A percentile compares a stretch with the other conserved stretches of the same genome.
Conservation (phyloP, 2,888 invertebrate genomes). For the Geotrupes spiniger region DNA sequence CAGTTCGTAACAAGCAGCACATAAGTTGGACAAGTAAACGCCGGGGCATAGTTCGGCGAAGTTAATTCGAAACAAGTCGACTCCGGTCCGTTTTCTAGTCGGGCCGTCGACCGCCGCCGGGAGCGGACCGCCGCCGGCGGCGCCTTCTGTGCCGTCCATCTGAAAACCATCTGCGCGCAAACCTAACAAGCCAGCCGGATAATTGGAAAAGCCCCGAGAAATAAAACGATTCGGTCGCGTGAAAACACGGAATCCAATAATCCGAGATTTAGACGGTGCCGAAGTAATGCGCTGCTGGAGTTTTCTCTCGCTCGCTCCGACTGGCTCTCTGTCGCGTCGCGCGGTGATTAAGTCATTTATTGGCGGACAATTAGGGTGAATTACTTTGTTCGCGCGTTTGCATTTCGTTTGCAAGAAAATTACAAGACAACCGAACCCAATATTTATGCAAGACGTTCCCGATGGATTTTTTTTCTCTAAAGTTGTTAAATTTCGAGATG, state of each 20-base stretch:
- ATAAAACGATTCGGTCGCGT: conserved; percentile 43
- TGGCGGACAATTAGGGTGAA: too few species aligned
- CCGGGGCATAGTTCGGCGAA: not conserved
- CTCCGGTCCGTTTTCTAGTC: not conserved
- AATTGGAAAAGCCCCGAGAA: conserved; percentile 47
- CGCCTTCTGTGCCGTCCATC: conserved; percentile 8
- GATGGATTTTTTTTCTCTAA: too few species aligned
- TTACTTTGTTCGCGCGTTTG: too few species aligned
- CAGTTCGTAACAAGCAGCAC: too few species aligned
- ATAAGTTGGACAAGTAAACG: too few species aligned
- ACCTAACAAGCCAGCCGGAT: conserved; percentile 44
- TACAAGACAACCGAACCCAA: too few species aligned
- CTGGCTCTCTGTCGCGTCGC: too few species aligned
- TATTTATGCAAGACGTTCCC: too few species aligned
- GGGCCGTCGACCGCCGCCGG: not conserved
- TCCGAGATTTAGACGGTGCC: conserved; percentile 39
- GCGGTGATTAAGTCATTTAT: too few species aligned
- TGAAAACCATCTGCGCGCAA: conserved; percentile 30
- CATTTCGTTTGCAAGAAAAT: too few species aligned
- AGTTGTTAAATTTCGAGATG: too few species aligned
- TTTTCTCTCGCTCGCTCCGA: conserved; percentile 4
- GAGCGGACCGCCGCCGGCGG: conserved; percentile 1
- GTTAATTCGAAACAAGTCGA: conserved; percentile 9
- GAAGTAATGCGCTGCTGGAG: conserved; percentile 35
- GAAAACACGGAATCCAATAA: conserved; percentile 45